Evolutionary conservation across 2,113 vertebrate species (phyloP), one percentile per base, ranked within the genome.

Genomic region (Cebidichthys violaceus): DNA sequence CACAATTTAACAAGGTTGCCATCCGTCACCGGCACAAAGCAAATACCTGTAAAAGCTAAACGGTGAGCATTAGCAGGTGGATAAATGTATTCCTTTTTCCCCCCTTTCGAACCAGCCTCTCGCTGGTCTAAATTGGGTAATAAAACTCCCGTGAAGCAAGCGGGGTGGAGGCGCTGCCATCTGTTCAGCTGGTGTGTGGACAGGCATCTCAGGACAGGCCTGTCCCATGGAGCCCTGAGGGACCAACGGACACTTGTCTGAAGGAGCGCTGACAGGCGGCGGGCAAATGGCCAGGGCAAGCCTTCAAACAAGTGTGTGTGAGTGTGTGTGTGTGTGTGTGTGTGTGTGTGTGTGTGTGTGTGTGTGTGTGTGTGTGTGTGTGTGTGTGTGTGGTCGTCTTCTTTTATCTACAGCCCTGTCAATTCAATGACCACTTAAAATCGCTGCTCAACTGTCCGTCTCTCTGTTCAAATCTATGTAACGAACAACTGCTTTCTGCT

Each of bases 1-100:
- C 57, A 37, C 37, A 50, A 22, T 75, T 85, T 79, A 70, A 90
- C 81, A 54, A 64, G 60, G 29, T 86, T 81, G 89, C 67, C 74
- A 81, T 81, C 83, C 61, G 68, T 55, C 57, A 52, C 2, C 8
- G 6, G 55, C 22, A 66, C 61, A 79, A 70, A 83, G 72, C 47
- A 92, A 88, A 91, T 77, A 78, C 62, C 59, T 70, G 55, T 89
- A 85, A 92, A 89, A 85, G 45, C 33, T 39, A 67, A 86, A 79
- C 45, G 64, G 81, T 62, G 75, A 85, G 77, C 69, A 83, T 88
- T 77, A 87, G 75, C 86, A 77, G 77, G 73, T 70, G 64, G 77
- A 77, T 81, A 33, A 83, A 83, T 69, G 52, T 1, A 14, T 67
- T 73, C 17, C 18, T 33, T 75, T 73, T 74, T 50, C 65, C 20